Percentiles rank a stretch among this genome's conserved stretches.
Conservation (phyloP, 2,797 vertebrate species). For the Coregonus ussuriensis region DNA sequence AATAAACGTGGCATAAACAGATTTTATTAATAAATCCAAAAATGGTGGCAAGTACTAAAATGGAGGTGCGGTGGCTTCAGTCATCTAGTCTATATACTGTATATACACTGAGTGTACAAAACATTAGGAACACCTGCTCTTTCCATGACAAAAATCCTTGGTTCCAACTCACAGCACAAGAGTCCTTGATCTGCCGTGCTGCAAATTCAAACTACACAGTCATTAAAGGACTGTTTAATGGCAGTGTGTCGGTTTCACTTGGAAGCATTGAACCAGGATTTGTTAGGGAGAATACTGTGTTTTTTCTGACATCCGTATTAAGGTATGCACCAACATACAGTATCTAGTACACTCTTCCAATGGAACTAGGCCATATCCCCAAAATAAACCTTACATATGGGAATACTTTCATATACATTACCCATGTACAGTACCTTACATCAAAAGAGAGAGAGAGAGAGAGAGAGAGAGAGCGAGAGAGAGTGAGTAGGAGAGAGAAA, state of each 20-base stretch:
- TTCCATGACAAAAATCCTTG: no score
- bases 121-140: no score
- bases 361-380: not conserved
- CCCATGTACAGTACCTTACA: no score
- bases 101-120: no score
- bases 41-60: no score
- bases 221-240: conserved; percentile 54
- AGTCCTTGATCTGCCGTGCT: conserved; percentile 36
- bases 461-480: not conserved
- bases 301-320: not conserved
- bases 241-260: conserved; percentile 6
- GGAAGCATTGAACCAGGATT: conserved; percentile 37
- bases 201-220: conserved; percentile 63
- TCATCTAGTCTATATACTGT: no score
- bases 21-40: no score
- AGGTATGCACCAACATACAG: not conserved
- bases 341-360: not conserved
- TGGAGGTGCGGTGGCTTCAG: no score
- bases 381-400: no score
- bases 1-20: no score
- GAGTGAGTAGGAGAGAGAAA: not conserved
- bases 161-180: conserved; percentile 30
- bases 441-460: no score
- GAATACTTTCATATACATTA: no score
- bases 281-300: conserved; percentile 20